These are phyloP conservation scores for Diadema setosum DNA, from an alignment of 35 echinoderm and acorn worm genomes.

Conservation along the genomic window DNA sequence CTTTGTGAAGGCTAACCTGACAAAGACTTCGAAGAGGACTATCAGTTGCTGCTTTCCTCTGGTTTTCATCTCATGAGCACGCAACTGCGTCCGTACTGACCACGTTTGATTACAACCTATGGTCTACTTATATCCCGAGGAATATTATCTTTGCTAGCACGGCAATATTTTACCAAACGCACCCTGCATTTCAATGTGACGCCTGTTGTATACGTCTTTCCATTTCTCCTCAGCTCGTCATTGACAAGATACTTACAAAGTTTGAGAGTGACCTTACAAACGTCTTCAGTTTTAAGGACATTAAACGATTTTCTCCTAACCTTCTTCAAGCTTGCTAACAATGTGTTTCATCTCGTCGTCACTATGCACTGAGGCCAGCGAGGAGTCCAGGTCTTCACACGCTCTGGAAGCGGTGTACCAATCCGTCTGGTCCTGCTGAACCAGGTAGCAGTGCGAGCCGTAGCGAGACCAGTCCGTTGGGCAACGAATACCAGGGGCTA, in stretches of 20 bases:
- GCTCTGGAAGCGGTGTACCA: slow-evolving; percentile 25
- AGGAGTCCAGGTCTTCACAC: slow-evolving; percentile 34
- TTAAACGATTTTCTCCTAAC: no score
- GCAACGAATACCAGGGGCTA: slow-evolving; percentile 44
- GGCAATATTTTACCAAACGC: neutral
- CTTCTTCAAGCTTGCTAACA: slow-evolving; percentile 9
- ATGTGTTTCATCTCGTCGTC: slow-evolving; percentile 54
- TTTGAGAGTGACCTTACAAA: no score
- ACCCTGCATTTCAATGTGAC: neutral
- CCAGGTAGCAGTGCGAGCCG: slow-evolving; percentile 57
- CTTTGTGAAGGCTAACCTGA: no score
- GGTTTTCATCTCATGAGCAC: no score
- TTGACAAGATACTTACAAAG: no score
- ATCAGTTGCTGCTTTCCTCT: no score
- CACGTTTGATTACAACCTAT: no score
- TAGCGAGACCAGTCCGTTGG: slow-evolving; percentile 48
- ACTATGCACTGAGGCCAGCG: slow-evolving; percentile 56
- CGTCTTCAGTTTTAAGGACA: no score
- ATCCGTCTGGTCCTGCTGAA: slow-evolving; percentile 41
- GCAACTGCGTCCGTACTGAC: no score
- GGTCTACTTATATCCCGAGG: no score
- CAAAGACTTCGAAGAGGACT: no score
- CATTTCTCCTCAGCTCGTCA: neutral
- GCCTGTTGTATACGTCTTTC: neutral
- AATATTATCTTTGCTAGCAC: neutral